phyloP scores from a whole-genome alignment of 2,113 vertebrate genomes.

The Eptatretus burgeri region DNA sequence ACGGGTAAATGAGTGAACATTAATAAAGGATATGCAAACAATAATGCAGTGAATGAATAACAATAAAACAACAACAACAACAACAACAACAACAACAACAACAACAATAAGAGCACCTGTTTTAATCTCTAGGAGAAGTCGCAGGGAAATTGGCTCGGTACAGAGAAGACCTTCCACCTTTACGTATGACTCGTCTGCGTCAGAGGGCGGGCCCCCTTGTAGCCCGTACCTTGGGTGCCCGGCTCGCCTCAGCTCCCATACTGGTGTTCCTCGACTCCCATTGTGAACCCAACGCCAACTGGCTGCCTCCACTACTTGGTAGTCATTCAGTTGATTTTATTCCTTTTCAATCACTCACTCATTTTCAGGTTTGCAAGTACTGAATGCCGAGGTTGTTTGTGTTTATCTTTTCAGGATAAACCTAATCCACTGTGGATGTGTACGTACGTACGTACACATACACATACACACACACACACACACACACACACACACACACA shows the following conservation, averaged over 20 bases:
- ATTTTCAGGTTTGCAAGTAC: slow-evolving; percentile 11
- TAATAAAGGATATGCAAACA: not conserved
- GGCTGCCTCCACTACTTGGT: slow-evolving; percentile 78
- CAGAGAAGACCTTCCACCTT: slow-evolving; percentile 45
- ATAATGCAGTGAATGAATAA: not conserved
- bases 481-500: too few relatives aligned
- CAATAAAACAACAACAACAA: not conserved
- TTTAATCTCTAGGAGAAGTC: not conserved
- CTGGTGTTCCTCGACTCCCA: slow-evolving; percentile 93
- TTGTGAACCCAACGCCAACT: slow-evolving; percentile 83
- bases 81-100: not conserved
- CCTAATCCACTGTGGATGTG: too few relatives aligned
- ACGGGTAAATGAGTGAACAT: not conserved
- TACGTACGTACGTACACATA: too few relatives aligned
- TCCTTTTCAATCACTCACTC: slow-evolving; percentile 13
- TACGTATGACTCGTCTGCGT: slow-evolving; percentile 57
- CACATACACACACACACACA: too few relatives aligned
- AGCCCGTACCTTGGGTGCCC: slow-evolving; percentile 61
- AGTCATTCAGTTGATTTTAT: slow-evolving; percentile 7
- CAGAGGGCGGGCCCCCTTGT: slow-evolving; percentile 71
- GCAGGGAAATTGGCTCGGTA: slow-evolving; percentile 27
- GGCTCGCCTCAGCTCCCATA: slow-evolving; percentile 39
- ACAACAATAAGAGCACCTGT: not conserved
- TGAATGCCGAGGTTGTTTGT: too few relatives aligned
- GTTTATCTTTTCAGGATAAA: too few relatives aligned